Evolutionary conservation across 2,797 vertebrate genomes (phyloP).

Genomic region (Numenius phaeopus): DNA sequence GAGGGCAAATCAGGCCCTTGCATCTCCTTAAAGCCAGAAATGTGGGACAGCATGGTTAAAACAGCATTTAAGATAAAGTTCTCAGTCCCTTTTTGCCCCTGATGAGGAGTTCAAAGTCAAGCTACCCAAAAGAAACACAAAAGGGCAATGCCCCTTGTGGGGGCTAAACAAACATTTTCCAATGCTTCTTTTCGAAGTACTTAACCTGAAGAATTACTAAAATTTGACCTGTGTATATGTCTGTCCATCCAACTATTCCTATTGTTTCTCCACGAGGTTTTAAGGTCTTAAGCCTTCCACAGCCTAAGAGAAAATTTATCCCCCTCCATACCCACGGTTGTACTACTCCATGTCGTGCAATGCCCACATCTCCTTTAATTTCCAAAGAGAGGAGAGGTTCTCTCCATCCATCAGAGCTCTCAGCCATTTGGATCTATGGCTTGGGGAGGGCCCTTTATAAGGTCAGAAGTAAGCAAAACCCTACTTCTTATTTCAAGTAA

Average conservation of each 20-base stretch:
- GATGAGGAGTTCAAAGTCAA: not conserved
- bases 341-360: not conserved
- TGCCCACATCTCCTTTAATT: not conserved
- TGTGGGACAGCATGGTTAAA: not conserved
- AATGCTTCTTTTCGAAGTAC: not conserved
- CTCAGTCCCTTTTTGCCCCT: not conserved
- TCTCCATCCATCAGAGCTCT: not conserved
- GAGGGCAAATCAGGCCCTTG: not conserved
- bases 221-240: not conserved
- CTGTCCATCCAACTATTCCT: not conserved
- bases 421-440: not conserved
- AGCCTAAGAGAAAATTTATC: not conserved
- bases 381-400: not conserved
- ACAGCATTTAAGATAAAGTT: not conserved
- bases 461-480: not conserved
- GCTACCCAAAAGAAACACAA: not conserved
- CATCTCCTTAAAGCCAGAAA: not conserved
- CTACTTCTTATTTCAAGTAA: not conserved
- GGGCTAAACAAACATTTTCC: not conserved
- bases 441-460: not conserved
- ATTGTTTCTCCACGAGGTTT: not conserved
- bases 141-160: accelerated
- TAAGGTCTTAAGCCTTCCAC: not conserved
- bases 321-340: not conserved
- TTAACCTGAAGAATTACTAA: not conserved